Base-by-base conservation (phyloP, 2,113 vertebrate genomes). In the Daphoenositta chrysoptera region DNA sequence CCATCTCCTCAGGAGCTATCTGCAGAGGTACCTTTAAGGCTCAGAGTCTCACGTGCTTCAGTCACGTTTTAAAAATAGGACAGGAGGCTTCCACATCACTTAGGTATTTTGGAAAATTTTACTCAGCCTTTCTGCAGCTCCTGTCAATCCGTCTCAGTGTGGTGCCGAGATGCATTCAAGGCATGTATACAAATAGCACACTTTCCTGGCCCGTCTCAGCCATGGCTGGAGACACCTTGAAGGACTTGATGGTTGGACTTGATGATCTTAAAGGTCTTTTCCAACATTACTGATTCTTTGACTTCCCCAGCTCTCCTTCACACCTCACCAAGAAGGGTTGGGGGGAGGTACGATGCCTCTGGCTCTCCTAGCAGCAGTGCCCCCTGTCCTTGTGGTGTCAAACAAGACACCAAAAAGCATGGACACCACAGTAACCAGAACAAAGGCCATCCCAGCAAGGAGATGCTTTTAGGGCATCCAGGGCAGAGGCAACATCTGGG, bases 91-190 rank as follows among this genome's bases (percentile, higher is more conserved):
- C 92, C 90, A 93, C 92, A 82, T 71, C 94, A 91, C 85, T 97
- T 93, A 94, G 75, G 94, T 95, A 96, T 97, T 97, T 96, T 83
- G 94, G 94, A 97, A 96, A 95, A 96, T 96, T 96, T 96, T 97
- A 89, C 85, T 97, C 95, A 93, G 94, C 90, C 92, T 85, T 87
- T 93, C 92, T 96, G 85, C 92, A 95, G 87, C 95, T 97, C 92
- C 82, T 95, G 94, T 97, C 96, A 95, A 76, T 95, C 90, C 94
- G 91, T 71, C 69, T 90, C 90, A 91, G 70, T 5, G 5, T 2
- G 28, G 70, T 85, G 84, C 87, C 0, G 28, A 94, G 94, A 87
- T 2, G 2, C 48, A 61, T 54, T 68, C 70, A 51, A 40, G 70
- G 50, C 90, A 83, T 0, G 1, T 40, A 72, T 83, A 47, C 90